These are phyloP conservation scores for Nicator chloris DNA, from an alignment of 2,113 vertebrate genomes.

Conservation along the genomic window DNA sequence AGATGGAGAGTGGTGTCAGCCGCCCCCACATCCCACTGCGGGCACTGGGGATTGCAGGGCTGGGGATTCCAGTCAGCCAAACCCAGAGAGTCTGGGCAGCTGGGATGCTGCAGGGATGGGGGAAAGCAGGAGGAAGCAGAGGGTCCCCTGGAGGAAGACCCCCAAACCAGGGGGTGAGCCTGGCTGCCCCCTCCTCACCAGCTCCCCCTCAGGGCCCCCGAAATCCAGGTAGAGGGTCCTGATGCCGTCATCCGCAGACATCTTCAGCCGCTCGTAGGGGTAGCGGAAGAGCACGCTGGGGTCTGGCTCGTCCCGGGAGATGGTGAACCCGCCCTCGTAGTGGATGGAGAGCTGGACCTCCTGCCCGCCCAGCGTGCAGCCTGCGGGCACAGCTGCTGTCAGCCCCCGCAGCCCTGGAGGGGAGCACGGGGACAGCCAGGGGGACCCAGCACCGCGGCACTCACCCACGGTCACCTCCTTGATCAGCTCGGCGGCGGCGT, in stretches of 20 bases:
- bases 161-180: neutral
- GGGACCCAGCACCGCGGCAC: rapidly evolving
- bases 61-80: neutral
- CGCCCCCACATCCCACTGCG: rapidly evolving
- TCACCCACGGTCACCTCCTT: constrained; percentile 88
- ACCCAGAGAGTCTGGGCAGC: neutral
- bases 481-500: constrained; percentile 86
- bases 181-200: constrained; percentile 76
- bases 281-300: constrained; percentile 82
- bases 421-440: rapidly evolving
- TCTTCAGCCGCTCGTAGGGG: constrained; percentile 91
- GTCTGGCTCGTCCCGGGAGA: constrained; percentile 77
- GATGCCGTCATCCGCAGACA: constrained; percentile 92
- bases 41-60: neutral
- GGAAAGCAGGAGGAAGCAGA: neutral
- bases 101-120: neutral
- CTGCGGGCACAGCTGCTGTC: constrained; percentile 54
- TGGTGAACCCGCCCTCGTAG: constrained; percentile 93
- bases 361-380: constrained; percentile 85
- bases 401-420: neutral
- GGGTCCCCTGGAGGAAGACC: neutral
- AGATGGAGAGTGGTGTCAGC: neutral
- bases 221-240: constrained; percentile 94
- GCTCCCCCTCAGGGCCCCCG: constrained; percentile 91
- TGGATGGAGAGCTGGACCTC: constrained; percentile 88